phyloP scores from a whole-genome alignment of 2,113 vertebrate genomes.

The Cheilinus undulatus region DNA sequence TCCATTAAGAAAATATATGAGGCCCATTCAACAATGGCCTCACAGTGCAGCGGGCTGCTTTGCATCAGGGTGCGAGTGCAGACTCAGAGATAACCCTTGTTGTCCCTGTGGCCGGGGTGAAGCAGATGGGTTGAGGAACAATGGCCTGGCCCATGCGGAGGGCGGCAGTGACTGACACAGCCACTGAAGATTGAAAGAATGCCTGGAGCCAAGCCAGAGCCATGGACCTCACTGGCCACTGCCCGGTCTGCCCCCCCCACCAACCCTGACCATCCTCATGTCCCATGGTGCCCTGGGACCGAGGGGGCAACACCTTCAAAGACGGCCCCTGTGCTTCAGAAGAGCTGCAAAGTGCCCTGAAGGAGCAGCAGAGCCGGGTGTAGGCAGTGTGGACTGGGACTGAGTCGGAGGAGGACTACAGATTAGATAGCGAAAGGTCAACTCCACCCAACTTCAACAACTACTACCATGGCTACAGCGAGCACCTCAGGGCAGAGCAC shows the following conservation, averaged over 20 bases:
- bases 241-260: constrained; percentile 12
- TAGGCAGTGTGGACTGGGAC: constrained; percentile 82
- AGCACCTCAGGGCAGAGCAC: constrained; percentile 93
- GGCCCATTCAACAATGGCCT: constrained; percentile 76
- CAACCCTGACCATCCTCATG: constrained; percentile 88
- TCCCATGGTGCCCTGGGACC: constrained; percentile 90
- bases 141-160: constrained; percentile 88
- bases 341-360: constrained; percentile 87
- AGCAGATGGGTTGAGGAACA: constrained; percentile 94
- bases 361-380: constrained; percentile 85
- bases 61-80: constrained; percentile 86
- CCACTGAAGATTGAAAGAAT: constrained; percentile 90
- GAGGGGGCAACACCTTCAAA: constrained; percentile 95
- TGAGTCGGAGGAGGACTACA: constrained; percentile 85
- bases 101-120: constrained; percentile 83
- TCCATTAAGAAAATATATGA: constrained; percentile 66
- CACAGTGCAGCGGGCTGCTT: constrained; percentile 85
- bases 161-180: constrained; percentile 95
- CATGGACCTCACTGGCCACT: constrained; percentile 80
- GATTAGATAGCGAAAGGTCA: constrained; percentile 41
- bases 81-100: constrained; percentile 91
- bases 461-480: constrained; percentile 90
- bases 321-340: constrained; percentile 89
- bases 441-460: constrained; percentile 69
- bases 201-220: constrained; percentile 89